Evolutionary conservation across 2,113 vertebrate species (phyloP), one percentile per base, ranked within the genome.

Genomic region (Jaculus jaculus): DNA sequence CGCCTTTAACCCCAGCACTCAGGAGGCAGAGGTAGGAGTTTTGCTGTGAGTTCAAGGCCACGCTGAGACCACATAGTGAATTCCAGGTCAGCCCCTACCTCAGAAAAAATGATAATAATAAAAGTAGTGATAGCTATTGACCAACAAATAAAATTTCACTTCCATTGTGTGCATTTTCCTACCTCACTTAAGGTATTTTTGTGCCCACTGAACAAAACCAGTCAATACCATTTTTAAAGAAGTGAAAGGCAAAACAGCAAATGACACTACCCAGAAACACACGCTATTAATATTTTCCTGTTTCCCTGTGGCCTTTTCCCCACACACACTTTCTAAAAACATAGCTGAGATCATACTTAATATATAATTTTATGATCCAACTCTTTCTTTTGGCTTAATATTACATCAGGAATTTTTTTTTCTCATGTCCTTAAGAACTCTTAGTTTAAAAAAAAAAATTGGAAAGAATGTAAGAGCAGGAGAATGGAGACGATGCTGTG

Each of bases 341-440:
- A 88, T 37, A 69, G 80, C 34, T 95, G 90, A 95, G 90, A 91
- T 95, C 92, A 92, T 86, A 79, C 63, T 88, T 85, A 72, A 83
- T 78, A 79, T 47, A 89, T 91, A 90, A 86, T 26, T 92, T 92
- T 83, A 82, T 91, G 86, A 94, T 65, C 26, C 51, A 69, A 54
- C 39, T 92, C 71, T 69, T 71, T 92, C 68, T 69, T 74, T 84
- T 65, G 68, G 63, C 86, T 92, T 79, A 87, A 54, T 73, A 75
- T 85, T 72, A 24, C 18, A 68, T 68, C 21, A 79, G 89, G 47
- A 12, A 89, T 92, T 88, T 84, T 47, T 84, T 47, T 87, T 68
- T 87, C 84, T 15, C 61, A 42, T 81, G 37, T 79, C 61, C 74
- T 90, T 94, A 63, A 87, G 85, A 94, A 85, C 23, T 78, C 81